Evolutionary conservation across 2,113 vertebrate species (phyloP).

Genomic region (Oriolus oriolus): DNA sequence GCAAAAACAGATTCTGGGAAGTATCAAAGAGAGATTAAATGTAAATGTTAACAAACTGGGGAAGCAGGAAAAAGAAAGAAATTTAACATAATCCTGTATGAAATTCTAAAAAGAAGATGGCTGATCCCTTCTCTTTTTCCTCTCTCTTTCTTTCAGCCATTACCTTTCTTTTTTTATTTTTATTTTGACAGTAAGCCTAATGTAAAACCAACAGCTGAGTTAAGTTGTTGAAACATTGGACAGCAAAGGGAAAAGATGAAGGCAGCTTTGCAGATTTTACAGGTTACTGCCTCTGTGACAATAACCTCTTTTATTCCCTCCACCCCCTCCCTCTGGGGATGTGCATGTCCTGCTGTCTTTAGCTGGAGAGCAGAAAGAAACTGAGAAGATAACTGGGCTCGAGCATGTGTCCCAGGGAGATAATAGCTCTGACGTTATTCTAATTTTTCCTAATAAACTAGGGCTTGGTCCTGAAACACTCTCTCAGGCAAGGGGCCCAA

Average conservation of each 20-base stretch:
- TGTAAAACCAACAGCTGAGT: background rate
- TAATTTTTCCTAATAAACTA: background rate
- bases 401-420: slow-evolving; percentile 48
- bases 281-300: slow-evolving; percentile 17
- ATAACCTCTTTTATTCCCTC: background rate
- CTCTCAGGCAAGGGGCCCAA: background rate
- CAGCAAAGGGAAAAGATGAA: background rate
- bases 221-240: background rate
- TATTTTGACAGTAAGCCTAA: slow-evolving; percentile 26
- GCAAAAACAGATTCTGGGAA: background rate
- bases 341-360: slow-evolving; percentile 3
- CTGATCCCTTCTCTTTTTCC: background rate
- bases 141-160: background rate
- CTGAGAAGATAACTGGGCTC: slow-evolving; percentile 27
- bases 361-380: slow-evolving; percentile 29
- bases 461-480: background rate
- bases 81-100: slow-evolving; percentile 30
- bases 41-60: background rate
- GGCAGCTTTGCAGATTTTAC: slow-evolving; percentile 13
- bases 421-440: slow-evolving; percentile 28
- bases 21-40: slow-evolving; percentile 12
- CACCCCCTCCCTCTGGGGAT: background rate
- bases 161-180: slow-evolving; percentile 2
- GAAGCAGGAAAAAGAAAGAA: background rate
- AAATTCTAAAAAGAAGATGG: slow-evolving; percentile 1